Conservation (phyloP, 2,113 vertebrate species). For the Apteryx mantelli region DNA sequence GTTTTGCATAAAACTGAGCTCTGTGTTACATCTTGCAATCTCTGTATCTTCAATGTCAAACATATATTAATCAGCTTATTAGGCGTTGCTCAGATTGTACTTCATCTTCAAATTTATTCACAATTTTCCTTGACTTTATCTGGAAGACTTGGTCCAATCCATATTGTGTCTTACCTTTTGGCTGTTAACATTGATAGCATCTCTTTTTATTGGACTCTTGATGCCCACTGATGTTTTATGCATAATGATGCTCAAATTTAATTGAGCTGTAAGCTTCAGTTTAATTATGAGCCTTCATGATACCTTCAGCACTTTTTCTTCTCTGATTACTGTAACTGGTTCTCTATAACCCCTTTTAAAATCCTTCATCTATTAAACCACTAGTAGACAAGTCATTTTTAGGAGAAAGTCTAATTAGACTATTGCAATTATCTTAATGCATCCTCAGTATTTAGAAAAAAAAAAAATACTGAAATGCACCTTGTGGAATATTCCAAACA, state of each 20-base stretch:
- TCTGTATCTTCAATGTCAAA: background rate
- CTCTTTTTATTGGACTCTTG: conserved; percentile 72
- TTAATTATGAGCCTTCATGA: conserved; percentile 79
- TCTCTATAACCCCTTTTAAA: conserved; percentile 68
- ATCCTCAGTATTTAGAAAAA: conserved; percentile 32
- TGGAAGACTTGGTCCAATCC: conserved; percentile 36
- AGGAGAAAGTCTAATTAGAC: conserved; percentile 68
- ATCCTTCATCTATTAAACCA: conserved; percentile 70
- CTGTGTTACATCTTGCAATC: conserved; percentile 12
- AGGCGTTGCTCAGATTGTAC: background rate
- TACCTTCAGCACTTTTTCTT: conserved; percentile 78
- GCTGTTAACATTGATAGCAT: conserved; percentile 61
- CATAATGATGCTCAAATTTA: conserved; percentile 80
- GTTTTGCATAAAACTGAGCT: conserved; percentile 27
- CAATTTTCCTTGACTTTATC: conserved; percentile 46
- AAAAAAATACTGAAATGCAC: conserved; percentile 21
- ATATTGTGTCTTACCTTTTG: conserved; percentile 66
- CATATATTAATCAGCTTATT: conserved; percentile 18
- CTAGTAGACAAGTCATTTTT: conserved; percentile 68
- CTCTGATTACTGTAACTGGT: conserved; percentile 73
- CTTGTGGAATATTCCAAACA: conserved; percentile 37
- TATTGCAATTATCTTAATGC: conserved; percentile 70
- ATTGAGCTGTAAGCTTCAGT: conserved; percentile 80
- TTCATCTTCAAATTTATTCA: conserved; percentile 23
- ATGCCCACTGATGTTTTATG: conserved; percentile 75